These are phyloP conservation scores for Monochamus alternatus DNA, from an alignment of 2,888 invertebrate genomes.

Conservation along the genomic window DNA sequence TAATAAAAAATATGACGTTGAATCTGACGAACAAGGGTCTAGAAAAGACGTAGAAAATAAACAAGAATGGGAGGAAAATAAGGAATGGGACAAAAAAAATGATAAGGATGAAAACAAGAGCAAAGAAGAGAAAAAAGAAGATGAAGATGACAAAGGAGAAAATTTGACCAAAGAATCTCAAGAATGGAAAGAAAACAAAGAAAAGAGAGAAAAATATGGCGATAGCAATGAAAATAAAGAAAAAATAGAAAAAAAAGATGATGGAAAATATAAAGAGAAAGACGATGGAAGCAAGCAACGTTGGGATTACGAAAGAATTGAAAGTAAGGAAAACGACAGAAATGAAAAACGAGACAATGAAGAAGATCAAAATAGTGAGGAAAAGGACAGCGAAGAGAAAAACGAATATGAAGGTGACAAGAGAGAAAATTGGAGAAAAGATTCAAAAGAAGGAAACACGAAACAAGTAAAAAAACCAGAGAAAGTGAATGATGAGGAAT, in stretches of 20 bases:
- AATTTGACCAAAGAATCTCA: no score
- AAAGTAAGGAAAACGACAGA: no score
- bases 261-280: background rate
- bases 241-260: constrained; percentile 2
- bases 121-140: background rate
- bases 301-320: background rate
- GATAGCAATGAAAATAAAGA: background rate
- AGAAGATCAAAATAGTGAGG: constrained; percentile 4
- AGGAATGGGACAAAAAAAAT: background rate
- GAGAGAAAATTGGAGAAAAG: no score
- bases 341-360: no score
- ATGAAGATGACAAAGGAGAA: background rate
- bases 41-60: background rate
- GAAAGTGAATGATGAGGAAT: no score
- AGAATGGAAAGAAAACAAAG: background rate
- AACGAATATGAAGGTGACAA: no score
- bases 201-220: background rate
- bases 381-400: background rate
- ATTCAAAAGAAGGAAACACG: no score
- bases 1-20: background rate
- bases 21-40: background rate
- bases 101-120: background rate
- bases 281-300: background rate
- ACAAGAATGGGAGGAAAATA: background rate
- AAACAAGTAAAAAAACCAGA: no score